Evolutionary conservation across 2,797 vertebrate species (phyloP).

Genomic region (Anabacerthia variegaticeps): DNA sequence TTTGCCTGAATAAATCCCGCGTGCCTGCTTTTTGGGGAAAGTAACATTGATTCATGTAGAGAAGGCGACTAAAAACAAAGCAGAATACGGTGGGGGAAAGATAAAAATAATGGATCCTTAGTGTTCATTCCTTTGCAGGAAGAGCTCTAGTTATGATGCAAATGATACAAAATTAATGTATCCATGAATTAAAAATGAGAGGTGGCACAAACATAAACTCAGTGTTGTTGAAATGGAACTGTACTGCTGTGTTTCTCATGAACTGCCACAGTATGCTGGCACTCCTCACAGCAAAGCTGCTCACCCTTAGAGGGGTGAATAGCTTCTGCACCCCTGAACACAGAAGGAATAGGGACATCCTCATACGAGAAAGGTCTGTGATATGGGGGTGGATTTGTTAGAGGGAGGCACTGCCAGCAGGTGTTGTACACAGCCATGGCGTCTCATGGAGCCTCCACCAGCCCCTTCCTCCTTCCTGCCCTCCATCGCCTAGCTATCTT

Average conservation of each 20-base stretch:
- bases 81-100: accelerated
- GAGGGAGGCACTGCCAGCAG: not conserved
- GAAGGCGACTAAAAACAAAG: not conserved
- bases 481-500: not conserved
- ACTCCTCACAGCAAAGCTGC: not conserved
- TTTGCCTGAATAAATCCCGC: not conserved
- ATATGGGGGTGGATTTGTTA: not conserved
- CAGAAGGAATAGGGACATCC: not conserved
- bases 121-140: not conserved
- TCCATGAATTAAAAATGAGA: conserved; percentile 18
- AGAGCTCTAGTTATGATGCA: not conserved
- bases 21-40: not conserved
- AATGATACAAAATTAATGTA: not conserved
- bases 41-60: not conserved
- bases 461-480: not conserved
- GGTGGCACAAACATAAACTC: not conserved
- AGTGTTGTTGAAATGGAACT: not conserved
- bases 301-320: accelerated
- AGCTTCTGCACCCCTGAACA: not conserved
- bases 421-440: not conserved
- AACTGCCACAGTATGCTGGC: not conserved
- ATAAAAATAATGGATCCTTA: not conserved
- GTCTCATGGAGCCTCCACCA: not conserved
- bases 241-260: not conserved
- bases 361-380: accelerated